These are phyloP conservation scores for Dascyllus trimaculatus DNA, from an alignment of 2,113 vertebrate species.

Conservation along the genomic window DNA sequence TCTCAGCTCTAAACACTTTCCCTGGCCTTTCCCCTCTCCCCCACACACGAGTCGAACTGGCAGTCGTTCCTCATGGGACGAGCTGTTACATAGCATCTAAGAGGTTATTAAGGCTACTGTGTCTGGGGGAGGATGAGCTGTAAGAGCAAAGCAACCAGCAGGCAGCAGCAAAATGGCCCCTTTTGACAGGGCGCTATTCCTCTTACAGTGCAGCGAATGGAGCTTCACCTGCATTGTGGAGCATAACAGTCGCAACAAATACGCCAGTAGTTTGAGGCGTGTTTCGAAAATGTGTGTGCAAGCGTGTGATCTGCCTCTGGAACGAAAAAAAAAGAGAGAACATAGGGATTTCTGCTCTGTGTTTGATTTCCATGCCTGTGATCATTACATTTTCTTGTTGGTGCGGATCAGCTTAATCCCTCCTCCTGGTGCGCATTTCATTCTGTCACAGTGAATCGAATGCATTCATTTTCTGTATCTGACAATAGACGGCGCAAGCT, in stretches of 20 bases:
- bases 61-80: conserved; percentile 54
- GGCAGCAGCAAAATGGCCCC: conserved; percentile 61
- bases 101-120: conserved; percentile 63
- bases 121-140: conserved; percentile 48
- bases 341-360: conserved; percentile 37
- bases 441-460: conserved; percentile 50
- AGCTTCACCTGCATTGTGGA: conserved; percentile 41
- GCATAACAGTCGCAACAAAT: conserved; percentile 29
- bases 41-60: conserved; percentile 22
- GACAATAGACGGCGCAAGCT: conserved; percentile 22
- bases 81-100: conserved; percentile 60
- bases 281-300: conserved; percentile 5
- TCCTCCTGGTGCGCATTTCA: conserved; percentile 51
- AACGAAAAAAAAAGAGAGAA: not conserved
- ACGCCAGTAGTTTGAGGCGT: conserved; percentile 20
- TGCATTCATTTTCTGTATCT: conserved; percentile 36
- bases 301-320: conserved; percentile 4
- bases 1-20: conserved; percentile 25
- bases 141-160: conserved; percentile 53
- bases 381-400: conserved; percentile 68
- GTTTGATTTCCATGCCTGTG: conserved; percentile 63
- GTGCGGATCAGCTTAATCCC: conserved; percentile 62
- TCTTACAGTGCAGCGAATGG: conserved; percentile 27
- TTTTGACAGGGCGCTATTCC: conserved; percentile 27
- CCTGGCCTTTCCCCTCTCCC: conserved; percentile 21